phyloP scores from a whole-genome alignment of 2,113 vertebrate genomes.

The Mobula birostris region DNA sequence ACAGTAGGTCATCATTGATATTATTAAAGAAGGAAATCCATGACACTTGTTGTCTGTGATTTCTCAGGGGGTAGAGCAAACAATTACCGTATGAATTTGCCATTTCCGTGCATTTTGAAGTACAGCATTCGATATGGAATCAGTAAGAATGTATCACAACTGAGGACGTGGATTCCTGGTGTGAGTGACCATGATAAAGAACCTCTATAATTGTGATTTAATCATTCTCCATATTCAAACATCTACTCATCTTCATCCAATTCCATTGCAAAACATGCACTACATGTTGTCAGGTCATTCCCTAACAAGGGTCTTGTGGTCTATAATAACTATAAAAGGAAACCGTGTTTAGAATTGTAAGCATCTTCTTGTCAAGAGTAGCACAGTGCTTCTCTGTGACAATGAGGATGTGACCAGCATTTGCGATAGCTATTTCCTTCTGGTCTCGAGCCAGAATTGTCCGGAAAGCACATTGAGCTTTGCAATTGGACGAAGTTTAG shows the following conservation, averaged over 20 bases:
- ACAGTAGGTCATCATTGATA: background rate
- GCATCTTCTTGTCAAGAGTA: constrained; percentile 12
- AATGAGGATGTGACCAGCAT: constrained; percentile 15
- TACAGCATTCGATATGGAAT: background rate
- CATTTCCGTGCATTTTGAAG: background rate
- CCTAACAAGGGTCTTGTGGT: constrained; percentile 16
- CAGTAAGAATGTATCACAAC: background rate
- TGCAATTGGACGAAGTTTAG: constrained; percentile 14
- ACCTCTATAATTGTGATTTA: background rate
- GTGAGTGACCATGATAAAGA: background rate
- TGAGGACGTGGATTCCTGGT: background rate
- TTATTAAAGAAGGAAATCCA: background rate
- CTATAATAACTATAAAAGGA: constrained; percentile 26
- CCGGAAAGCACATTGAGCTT: background rate
- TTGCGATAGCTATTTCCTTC: background rate
- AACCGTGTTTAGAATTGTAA: constrained; percentile 24
- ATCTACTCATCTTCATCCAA: constrained; percentile 15
- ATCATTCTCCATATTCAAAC: constrained; percentile 8
- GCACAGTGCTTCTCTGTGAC: background rate
- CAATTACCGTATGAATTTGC: background rate
- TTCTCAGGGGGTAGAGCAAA: background rate
- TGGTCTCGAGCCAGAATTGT: background rate
- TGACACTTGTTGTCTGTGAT: background rate
- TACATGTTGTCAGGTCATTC: constrained; percentile 6
- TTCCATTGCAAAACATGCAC: constrained; percentile 17